Base-by-base conservation (phyloP, 2,888 invertebrate genomes). In the Drosophila kambysellisi region DNA sequence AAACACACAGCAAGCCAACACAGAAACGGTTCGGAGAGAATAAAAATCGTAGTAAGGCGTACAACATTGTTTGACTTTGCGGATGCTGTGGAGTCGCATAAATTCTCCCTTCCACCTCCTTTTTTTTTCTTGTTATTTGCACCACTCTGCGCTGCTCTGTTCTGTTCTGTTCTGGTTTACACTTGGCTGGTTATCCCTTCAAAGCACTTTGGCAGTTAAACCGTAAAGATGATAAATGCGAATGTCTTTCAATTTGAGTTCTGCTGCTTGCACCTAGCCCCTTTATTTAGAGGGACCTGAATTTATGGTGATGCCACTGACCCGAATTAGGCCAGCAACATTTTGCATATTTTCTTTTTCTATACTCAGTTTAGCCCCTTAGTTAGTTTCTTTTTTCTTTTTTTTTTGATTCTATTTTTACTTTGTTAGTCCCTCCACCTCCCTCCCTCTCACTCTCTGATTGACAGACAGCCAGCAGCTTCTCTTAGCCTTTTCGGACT, bases 11-110 rank as follows among this genome's bases (percentile, higher is more conserved):
- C 29, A 59, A 53, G 54, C 64, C 39, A 67, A 59, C 62, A 43
- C 48, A 64, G 54, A 56, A 25, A 46, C 15, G 25, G 46, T 25
- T 25, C 25, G 63, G 30, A 46, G 43, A 62, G 79, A 84, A 83
- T 81, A 79, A 86, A 82, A 76, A 68, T 79, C 83, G 81, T 84
- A 80, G 81, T 87, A 80, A 74, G 85, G 73, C 88, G 76, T 67
- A 77, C 85, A 89, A 89, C 83, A 90, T 89, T 90, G 91, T 88
- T 83, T 86, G 88, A 89, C 89, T 89, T 90, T 77, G 81, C 72
- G 69, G 72, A 81, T 81, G 70, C 71, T 67, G 74, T 72, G 74
- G 63, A 79, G 53, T 72, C 62, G 15, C 43, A 57, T 57, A 70
- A 69, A 64, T 70, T 59, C 8, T 43, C 12, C 56, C 15, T 8